Evolutionary conservation across 2,113 vertebrate genomes (phyloP).

Genomic region (Xenopus borealis): DNA sequence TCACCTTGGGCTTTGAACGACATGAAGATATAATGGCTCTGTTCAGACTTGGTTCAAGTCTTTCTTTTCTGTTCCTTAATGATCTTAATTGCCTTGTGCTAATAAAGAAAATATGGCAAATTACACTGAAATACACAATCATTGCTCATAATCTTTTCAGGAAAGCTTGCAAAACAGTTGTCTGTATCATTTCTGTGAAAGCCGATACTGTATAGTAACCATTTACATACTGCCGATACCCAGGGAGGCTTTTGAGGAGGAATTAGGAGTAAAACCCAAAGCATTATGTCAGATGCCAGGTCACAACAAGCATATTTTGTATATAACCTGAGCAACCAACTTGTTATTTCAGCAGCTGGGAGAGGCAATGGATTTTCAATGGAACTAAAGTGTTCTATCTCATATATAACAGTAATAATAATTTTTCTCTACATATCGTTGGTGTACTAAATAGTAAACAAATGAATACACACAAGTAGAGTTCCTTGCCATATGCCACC

Average conservation of each 20-base stretch:
- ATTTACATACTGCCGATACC: not conserved
- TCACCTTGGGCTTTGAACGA: slow-evolving; percentile 1
- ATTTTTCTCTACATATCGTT: too few species aligned
- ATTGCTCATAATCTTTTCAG: slow-evolving; percentile 27
- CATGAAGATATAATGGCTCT: not conserved
- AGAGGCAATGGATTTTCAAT: too few species aligned
- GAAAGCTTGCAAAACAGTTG: slow-evolving; percentile 50
- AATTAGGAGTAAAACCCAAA: too few species aligned
- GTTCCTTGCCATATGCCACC: too few species aligned
- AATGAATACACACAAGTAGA: too few species aligned
- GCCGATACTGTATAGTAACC: slow-evolving; percentile 51
- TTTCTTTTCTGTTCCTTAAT: slow-evolving; percentile 45
- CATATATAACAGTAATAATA: too few species aligned
- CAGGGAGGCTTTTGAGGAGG: not conserved
- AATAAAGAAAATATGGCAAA: slow-evolving; percentile 38
- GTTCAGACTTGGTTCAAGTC: slow-evolving; percentile 32
- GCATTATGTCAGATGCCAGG: too few species aligned
- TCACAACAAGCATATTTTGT: too few species aligned
- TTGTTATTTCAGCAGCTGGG: too few species aligned
- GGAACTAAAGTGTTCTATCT: too few species aligned
- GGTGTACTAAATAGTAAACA: too few species aligned
- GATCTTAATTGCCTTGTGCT: slow-evolving; percentile 45
- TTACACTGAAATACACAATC: slow-evolving; percentile 43
- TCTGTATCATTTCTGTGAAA: slow-evolving; percentile 53
- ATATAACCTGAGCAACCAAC: too few species aligned